Evolutionary conservation across 2,888 invertebrate species (phyloP), one percentile per base, ranked within the genome.

Genomic region (Julus scandinavius): DNA sequence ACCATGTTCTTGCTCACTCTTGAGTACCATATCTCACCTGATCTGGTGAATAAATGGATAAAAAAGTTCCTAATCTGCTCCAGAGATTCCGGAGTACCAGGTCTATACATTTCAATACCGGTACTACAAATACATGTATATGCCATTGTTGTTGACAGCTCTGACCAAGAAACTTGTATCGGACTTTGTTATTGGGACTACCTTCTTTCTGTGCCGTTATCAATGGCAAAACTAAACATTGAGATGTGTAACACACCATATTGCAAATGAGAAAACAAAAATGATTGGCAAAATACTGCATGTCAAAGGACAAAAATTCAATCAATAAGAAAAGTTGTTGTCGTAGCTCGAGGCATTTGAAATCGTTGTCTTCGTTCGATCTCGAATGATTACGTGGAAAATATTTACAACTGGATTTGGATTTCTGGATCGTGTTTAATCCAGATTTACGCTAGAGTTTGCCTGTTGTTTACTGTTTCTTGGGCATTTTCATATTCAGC

Each of bases 341-440:
- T n/a, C 72, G 63, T n/a, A 72, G 29, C 29, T 72, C 29, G 9
- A 72, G 11, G n/a, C 29, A n/a, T 20, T 20, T 63, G n/a, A 20
- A 20, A 63, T 63, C 63, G 63, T 29, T 29, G 72, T 29, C 72
- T 29, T 29, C 72, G 72, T 72, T 6, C 29, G 29, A 72, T 72
- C 72, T 72, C 29, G 11, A 29, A 72, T 72, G 72, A 72, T 72
- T 29, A 29, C 20, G 9, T 72, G 29, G 29, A 72, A 72, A 72
- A 72, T 72, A 72, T 72, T 11, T 72, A 72, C 72, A 72, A 63
- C 63, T 63, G 63, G 63, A n/a, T n/a, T 63, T 20, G 5, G n/a
- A 15, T 4, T 4, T 13, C 7, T 45, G 6, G 5, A 7, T 5
- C 45, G 5, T 7, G 7, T 45, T 45, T 45, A 45, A 45, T 45